phyloP scores from a whole-genome alignment of 2,797 vertebrate species.

The Argentina silus region DNA sequence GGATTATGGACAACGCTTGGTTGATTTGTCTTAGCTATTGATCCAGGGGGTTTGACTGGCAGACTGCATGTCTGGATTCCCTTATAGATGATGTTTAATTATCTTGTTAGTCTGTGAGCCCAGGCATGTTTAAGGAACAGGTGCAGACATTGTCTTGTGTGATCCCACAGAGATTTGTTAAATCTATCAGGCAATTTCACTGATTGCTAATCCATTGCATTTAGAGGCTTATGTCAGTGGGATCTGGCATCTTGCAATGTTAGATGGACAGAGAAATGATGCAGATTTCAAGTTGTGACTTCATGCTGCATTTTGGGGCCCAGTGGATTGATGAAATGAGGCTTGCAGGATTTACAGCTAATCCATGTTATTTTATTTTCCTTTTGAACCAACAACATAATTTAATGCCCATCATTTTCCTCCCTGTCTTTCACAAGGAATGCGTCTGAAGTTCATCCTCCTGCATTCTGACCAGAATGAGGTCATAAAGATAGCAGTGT shows the following conservation, averaged over 20 bases:
- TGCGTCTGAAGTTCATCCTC: slow-evolving; percentile 40
- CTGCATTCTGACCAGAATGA: slow-evolving; percentile 40
- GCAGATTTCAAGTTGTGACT: slow-evolving; percentile 54
- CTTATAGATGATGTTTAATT: neutral
- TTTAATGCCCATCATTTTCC: slow-evolving; percentile 36
- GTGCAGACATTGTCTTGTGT: slow-evolving; percentile 73
- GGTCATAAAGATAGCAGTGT: slow-evolving; percentile 44
- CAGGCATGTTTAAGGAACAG: slow-evolving; percentile 74
- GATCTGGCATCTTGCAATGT: slow-evolving; percentile 64
- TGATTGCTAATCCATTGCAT: slow-evolving; percentile 80
- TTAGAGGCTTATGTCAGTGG: slow-evolving; percentile 72
- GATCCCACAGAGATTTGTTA: slow-evolving; percentile 76
- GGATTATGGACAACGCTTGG: neutral
- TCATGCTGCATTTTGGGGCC: slow-evolving; percentile 51
- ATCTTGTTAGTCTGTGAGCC: slow-evolving; percentile 42
- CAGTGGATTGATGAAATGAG: slow-evolving; percentile 57
- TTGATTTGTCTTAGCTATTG: slow-evolving; percentile 31
- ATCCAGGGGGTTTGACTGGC: slow-evolving; percentile 21
- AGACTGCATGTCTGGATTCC: neutral
- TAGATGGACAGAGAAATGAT: slow-evolving; percentile 58
- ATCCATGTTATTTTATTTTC: slow-evolving; percentile 49
- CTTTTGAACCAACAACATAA: slow-evolving; percentile 41
- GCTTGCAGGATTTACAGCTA: slow-evolving; percentile 41
- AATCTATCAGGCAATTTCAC: slow-evolving; percentile 74
- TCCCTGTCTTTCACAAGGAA: slow-evolving; percentile 16